Evolutionary conservation across 1,140 invertebrate species (phyloP).

Genomic region (Battus philenor): DNA sequence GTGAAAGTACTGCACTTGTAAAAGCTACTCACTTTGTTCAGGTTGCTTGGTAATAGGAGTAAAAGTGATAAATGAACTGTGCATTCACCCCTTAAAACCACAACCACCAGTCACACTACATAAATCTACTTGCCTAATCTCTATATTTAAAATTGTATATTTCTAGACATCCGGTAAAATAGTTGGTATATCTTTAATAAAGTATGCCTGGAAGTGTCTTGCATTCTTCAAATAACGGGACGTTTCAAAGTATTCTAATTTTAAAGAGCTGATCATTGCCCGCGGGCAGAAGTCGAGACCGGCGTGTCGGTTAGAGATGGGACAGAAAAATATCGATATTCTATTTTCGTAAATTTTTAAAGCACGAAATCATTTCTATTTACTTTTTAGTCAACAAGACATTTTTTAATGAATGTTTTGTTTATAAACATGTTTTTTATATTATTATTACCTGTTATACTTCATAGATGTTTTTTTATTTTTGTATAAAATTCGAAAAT

Average conservation of each 20-base stretch:
- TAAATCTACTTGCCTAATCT: too few species aligned
- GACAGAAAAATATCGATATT: neutral
- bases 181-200: too few species aligned
- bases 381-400: too few species aligned
- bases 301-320: constrained; percentile 4
- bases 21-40: too few species aligned
- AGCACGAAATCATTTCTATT: too few species aligned
- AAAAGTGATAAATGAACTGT: too few species aligned
- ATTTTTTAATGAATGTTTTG: neutral
- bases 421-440: neutral
- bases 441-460: neutral
- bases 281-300: constrained; percentile 7
- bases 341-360: neutral
- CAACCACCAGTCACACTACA: too few species aligned
- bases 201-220: neutral
- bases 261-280: constrained; percentile 17
- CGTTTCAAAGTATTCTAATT: constrained; percentile 15
- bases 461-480: neutral
- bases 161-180: too few species aligned
- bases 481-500: neutral
- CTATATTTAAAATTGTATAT: too few species aligned
- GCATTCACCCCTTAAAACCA: too few species aligned
- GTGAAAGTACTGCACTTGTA: too few species aligned
- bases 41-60: too few species aligned
- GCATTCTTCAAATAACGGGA: constrained; percentile 14